These are phyloP conservation scores for Theropithecus gelada DNA, from an alignment of 2,113 vertebrate genomes.

Conservation along the genomic window DNA sequence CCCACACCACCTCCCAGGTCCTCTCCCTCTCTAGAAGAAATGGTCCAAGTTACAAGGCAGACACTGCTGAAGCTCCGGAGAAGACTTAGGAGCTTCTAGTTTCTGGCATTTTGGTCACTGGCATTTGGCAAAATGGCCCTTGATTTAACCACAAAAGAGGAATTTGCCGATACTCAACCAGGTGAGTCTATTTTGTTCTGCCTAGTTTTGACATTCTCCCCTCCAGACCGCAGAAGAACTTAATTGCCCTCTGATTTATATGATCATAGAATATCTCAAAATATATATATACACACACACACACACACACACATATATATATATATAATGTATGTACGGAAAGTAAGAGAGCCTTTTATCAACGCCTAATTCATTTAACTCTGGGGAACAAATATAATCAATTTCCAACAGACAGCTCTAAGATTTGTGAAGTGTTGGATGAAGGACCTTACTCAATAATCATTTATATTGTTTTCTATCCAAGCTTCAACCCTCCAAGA, in stretches of 20 bases:
- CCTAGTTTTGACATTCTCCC: neutral
- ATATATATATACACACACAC: too few relatives aligned
- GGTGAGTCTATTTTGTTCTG: neutral
- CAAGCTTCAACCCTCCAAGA: neutral
- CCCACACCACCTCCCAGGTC: neutral
- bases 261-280: neutral
- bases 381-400: neutral
- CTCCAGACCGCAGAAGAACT: neutral
- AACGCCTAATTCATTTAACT: neutral
- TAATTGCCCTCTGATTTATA: neutral
- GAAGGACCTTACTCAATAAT: neutral
- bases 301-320: neutral
- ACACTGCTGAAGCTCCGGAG: neutral
- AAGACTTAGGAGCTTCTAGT: neutral
- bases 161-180: neutral
- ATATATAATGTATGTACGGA: neutral
- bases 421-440: neutral
- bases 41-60: neutral
- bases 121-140: neutral
- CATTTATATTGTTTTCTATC: neutral
- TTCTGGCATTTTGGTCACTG: neutral
- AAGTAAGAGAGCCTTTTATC: neutral
- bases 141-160: neutral
- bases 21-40: neutral
- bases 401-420: conserved; percentile 22